A percentile compares a stretch with the other conserved stretches of the same genome.
Evolutionary conservation across 2,797 vertebrate genomes (phyloP).

Genomic region (Gallirallus australis): DNA sequence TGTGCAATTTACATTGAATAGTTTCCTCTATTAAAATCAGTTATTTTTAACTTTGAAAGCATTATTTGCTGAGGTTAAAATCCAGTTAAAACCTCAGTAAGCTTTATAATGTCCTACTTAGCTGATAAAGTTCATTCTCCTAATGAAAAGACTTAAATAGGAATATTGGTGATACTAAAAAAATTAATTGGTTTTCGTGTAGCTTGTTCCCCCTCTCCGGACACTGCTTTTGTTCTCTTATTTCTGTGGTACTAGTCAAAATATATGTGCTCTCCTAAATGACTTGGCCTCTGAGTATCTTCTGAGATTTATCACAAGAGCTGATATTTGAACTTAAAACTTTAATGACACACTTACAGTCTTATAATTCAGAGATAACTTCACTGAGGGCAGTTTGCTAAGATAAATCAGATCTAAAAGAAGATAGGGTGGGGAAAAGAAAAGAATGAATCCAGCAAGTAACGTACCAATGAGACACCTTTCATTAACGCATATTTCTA

Average conservation of each 20-base stretch:
- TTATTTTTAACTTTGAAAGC: background rate
- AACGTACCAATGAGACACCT: background rate
- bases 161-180: background rate
- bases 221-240: background rate
- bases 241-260: conserved; percentile 22
- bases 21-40: background rate
- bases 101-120: background rate
- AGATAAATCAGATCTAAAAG: conserved; percentile 23
- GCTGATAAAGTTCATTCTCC: background rate
- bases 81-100: background rate
- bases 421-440: background rate
- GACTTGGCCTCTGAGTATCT: conserved; percentile 14
- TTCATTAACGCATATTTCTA: background rate
- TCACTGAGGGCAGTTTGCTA: conserved; percentile 1
- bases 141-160: background rate
- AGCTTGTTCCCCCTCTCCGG: background rate
- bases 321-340: conserved; percentile 56
- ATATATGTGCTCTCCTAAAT: conserved; percentile 22
- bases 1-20: background rate
- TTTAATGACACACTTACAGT: conserved; percentile 17
- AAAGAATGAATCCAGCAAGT: background rate
- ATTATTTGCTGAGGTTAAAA: background rate
- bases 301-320: conserved; percentile 33
- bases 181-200: background rate
- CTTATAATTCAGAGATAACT: conserved; percentile 31